These are phyloP conservation scores for Engraulis encrasicolus DNA, from an alignment of 2,113 vertebrate species.

Conservation along the genomic window DNA sequence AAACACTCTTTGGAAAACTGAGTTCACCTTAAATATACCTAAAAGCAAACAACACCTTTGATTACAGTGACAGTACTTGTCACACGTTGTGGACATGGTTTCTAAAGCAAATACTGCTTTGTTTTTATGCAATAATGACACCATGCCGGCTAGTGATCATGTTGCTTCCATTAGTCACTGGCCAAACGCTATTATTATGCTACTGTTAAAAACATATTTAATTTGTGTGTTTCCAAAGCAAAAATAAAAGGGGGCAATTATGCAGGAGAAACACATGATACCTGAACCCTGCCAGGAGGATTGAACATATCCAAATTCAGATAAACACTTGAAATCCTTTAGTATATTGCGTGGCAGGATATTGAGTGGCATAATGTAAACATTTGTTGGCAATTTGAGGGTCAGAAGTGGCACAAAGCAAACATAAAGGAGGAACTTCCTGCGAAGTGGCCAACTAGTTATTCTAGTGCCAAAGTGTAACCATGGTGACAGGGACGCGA, in stretches of 20 bases:
- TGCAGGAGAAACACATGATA: not conserved
- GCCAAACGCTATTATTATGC: not conserved
- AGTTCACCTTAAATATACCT: not conserved
- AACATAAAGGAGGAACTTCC: not conserved
- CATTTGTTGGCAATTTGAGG: not conserved
- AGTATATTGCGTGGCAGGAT: not conserved
- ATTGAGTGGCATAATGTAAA: not conserved
- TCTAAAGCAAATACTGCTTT: not conserved
- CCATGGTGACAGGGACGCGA: not conserved
- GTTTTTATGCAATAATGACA: slow-evolving; percentile 8
- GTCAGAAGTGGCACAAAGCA: not conserved
- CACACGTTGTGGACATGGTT: not conserved
- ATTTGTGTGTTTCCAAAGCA: not conserved
- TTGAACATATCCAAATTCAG: not conserved
- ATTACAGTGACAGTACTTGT: not conserved
- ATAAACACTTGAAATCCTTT: not conserved
- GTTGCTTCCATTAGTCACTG: slow-evolving; percentile 7
- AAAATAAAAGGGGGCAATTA: slow-evolving; percentile 5
- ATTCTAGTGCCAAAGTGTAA: not conserved
- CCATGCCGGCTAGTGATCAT: not conserved
- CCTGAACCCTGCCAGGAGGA: not conserved
- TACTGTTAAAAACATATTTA: not conserved
- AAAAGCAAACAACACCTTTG: not conserved
- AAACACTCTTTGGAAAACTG: not conserved
- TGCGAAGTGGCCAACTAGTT: not conserved